Conservation (phyloP, 2,113 vertebrate genomes). For the Odobenus rosmarus region DNA sequence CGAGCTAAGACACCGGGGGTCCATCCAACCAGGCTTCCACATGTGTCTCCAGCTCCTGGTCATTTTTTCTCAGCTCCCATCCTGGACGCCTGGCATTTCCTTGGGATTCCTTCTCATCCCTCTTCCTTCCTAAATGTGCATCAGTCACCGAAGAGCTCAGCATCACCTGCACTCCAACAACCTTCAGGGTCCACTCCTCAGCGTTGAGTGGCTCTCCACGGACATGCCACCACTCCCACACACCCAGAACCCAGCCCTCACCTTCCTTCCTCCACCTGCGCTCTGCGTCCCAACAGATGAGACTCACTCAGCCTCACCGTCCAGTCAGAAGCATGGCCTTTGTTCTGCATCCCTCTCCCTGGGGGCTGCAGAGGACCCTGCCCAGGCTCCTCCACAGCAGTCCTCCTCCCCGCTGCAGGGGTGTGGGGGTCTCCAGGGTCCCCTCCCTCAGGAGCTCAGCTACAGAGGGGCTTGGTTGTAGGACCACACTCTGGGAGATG, state of each 20-base stretch:
- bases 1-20: background rate
- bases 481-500: background rate
- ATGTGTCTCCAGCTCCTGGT: background rate
- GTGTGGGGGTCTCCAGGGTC: no score
- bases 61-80: background rate
- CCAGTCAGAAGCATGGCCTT: background rate
- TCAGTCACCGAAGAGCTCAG: background rate
- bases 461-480: background rate
- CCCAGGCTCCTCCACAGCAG: background rate
- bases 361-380: background rate
- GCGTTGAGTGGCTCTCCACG: background rate
- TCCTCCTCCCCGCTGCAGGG: background rate
- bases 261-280: background rate
- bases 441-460: background rate
- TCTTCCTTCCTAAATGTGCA: background rate
- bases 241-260: no score
- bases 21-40: background rate
- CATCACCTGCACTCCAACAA: no score
- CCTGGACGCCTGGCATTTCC: background rate
- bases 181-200: background rate
- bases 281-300: background rate
- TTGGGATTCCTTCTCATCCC: no score
- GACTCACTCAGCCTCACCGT: background rate
- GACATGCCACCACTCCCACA: fast-evolving
- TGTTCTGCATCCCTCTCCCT: background rate